phyloP scores from a whole-genome alignment of 1,140 invertebrate genomes.

The Adoxophyes honmai region DNA sequence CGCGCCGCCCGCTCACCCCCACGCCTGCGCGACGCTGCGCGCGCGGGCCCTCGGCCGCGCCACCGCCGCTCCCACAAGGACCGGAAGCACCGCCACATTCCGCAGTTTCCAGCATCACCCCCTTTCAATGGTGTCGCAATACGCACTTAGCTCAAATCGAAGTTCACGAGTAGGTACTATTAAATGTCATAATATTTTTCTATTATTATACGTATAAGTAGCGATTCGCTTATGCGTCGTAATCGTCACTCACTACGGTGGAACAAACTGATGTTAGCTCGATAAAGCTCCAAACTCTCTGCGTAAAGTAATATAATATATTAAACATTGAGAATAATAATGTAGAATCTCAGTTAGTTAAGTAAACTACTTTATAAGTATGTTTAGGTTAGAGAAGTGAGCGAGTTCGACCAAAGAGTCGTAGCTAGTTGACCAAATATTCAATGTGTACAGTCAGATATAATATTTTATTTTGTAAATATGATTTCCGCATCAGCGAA shows the following conservation, averaged over 20 bases:
- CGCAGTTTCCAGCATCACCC: too few species aligned
- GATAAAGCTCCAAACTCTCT: background rate
- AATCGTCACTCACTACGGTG: constrained; percentile 10
- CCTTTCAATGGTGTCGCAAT: too few species aligned
- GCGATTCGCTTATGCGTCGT: constrained; percentile 3
- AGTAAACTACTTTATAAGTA: constrained; percentile 29
- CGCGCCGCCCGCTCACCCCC: constrained; percentile 16
- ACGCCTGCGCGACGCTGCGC: too few species aligned
- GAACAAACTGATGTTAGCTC: constrained; percentile 19
- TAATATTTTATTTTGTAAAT: constrained; percentile 8
- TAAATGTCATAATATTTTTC: constrained; percentile 7
- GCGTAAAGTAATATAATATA: constrained; percentile 10
- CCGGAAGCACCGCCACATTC: too few species aligned
- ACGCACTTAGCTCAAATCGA: background rate
- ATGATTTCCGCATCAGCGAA: background rate
- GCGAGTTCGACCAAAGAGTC: constrained; percentile 26
- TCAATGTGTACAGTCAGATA: constrained; percentile 12
- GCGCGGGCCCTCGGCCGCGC: too few species aligned
- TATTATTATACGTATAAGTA: constrained; percentile 14
- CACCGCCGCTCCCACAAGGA: too few species aligned
- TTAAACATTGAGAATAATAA: constrained; percentile 21
- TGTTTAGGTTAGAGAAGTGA: constrained; percentile 15
- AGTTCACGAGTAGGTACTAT: background rate
- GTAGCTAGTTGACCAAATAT: constrained; percentile 50
- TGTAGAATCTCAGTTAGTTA: constrained; percentile 57